phyloP scores from a whole-genome alignment of 1,140 invertebrate genomes.

The Dufourea novaeangliae region DNA sequence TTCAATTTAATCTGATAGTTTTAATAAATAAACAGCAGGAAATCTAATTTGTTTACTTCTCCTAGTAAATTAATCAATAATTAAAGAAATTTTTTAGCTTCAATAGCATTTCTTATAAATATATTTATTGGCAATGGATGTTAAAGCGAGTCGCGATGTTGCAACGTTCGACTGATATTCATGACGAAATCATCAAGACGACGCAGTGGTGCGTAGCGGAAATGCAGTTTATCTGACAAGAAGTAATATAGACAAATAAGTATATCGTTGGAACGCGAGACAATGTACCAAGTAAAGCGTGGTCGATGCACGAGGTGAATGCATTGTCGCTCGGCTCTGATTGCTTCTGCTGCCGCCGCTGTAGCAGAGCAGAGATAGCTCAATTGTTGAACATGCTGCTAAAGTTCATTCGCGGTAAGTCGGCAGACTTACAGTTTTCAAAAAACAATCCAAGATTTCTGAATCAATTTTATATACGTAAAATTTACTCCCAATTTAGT shows the following conservation, averaged over 20 bases:
- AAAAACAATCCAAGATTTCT: neutral
- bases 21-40: too few species aligned
- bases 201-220: neutral
- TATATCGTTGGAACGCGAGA: slow-evolving; percentile 53
- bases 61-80: too few species aligned
- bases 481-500: neutral
- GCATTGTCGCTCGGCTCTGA: slow-evolving; percentile 69
- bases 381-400: slow-evolving; percentile 71
- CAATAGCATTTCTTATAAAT: neutral
- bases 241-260: slow-evolving; percentile 44
- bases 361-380: slow-evolving; percentile 67
- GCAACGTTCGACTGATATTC: slow-evolving; percentile 1
- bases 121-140: neutral
- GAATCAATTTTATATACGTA: neutral
- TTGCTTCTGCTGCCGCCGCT: slow-evolving; percentile 62
- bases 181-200: slow-evolving; percentile 30
- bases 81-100: neutral
- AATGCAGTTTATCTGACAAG: slow-evolving; percentile 15
- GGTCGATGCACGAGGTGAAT: slow-evolving; percentile 70
- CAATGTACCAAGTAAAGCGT: slow-evolving; percentile 63
- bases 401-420: slow-evolving; percentile 69
- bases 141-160: neutral
- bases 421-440: slow-evolving; percentile 40
- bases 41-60: too few species aligned
- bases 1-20: too few species aligned